Conservation (phyloP, 2,888 invertebrate genomes). For the Fragum whitleyi region DNA sequence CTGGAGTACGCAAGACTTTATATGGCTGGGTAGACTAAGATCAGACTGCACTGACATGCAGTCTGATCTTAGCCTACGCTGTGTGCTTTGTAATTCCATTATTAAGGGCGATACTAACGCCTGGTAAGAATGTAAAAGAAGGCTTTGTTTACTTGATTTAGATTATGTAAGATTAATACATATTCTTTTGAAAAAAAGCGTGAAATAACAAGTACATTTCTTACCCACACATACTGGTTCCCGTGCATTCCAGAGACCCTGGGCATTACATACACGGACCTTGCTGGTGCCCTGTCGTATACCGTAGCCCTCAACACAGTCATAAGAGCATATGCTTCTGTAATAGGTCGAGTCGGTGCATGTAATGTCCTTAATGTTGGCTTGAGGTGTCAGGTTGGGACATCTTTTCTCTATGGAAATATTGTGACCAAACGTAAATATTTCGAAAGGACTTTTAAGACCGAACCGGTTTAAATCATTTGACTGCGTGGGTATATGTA, state of each 20-base stretch:
- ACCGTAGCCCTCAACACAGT: slow-evolving; percentile 58
- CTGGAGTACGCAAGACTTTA: no score
- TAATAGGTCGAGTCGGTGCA: slow-evolving; percentile 55
- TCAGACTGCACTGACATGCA: no score
- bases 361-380: slow-evolving; percentile 3
- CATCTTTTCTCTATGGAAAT: slow-evolving; percentile 47
- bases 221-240: slow-evolving; percentile 59
- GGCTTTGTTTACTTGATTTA: no score
- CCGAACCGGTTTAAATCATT: neutral
- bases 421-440: neutral
- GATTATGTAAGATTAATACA: no score
- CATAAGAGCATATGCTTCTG: slow-evolving; percentile 62
- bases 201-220: no score
- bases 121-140: no score
- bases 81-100: no score
- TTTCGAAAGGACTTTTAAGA: neutral
- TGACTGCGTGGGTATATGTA: neutral
- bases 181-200: no score
- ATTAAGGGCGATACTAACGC: no score
- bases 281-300: slow-evolving; percentile 54
- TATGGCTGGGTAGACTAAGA: no score
- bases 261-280: slow-evolving; percentile 55
- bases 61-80: no score
- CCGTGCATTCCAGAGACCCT: slow-evolving; percentile 57
- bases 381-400: neutral